Evolutionary conservation across 2,888 invertebrate genomes (phyloP), one percentile per base, ranked within the genome.

Genomic region (Mesorhabditis spiculigera): DNA sequence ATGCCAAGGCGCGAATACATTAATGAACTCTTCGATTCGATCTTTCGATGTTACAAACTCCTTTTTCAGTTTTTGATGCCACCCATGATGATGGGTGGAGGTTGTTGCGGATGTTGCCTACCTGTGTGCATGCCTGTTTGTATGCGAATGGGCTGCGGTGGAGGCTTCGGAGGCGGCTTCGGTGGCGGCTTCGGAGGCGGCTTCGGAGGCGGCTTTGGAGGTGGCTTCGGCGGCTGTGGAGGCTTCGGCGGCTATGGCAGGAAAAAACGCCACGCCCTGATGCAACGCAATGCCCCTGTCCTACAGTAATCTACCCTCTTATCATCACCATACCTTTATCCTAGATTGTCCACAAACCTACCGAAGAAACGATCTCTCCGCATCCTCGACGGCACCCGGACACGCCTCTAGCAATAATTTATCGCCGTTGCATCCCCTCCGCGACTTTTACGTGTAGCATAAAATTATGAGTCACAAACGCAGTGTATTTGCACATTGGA

Each of bases 71-170:
- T 50, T 13, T 13, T 50, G 58, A 50, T 50, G 58, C n/a, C 58
- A 10, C 75, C 75, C 16, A 71, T 75, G 63, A 73, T 73, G 41
- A 68, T 75, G 41, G 68, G 66, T 43, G 66, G n/a, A 16, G 71
- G 68, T 63, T 79, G 79, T 61, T 79, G 79, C 70, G 75, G 80
- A 28, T 80, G 79, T 67, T 81, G 81, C 66, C 73, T 78, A 71
- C 81, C 81, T n/a, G 76, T 79, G 45, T 81, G 81, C 67, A 73
- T 78, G 73, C 78, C 79, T 10, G 73, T 77, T 69, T 81, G 81
- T 67, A 75, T 79, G 79, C 69, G 78, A 75, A 50, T 50, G 58
- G 71, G 72, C 28, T 71, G 71, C 61, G 76, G 75, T 41, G 73
- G 74, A 67, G 71, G 71, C 43, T 68, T 68, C 10, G 71, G 75